phyloP scores from a whole-genome alignment of 1,140 invertebrate genomes.

The Rhagoletis pomonella region DNA sequence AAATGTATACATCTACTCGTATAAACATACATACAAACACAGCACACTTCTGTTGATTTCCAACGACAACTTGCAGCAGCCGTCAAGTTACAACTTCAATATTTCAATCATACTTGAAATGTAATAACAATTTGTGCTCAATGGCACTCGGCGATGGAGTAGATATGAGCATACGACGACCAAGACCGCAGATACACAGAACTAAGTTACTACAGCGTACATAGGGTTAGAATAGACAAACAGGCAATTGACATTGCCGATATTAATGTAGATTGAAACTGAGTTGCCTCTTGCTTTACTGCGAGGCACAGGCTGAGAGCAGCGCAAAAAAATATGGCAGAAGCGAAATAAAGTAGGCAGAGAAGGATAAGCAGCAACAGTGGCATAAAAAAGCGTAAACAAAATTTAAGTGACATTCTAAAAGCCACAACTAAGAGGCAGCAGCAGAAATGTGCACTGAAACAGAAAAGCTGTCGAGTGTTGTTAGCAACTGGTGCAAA shows the following conservation, averaged over 20 bases:
- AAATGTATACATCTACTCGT: not conserved
- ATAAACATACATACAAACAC: not conserved
- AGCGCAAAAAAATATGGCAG: not conserved
- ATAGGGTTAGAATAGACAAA: conserved; percentile 51
- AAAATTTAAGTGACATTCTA: not conserved
- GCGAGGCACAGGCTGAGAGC: not conserved
- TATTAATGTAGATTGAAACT: conserved; percentile 57
- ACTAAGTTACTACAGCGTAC: not conserved
- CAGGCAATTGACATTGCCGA: conserved; percentile 10
- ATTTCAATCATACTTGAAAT: conserved; percentile 72
- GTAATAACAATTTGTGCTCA: conserved; percentile 73
- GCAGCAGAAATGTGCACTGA: not conserved
- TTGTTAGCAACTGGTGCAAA: no score
- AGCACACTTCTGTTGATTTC: conserved; percentile 27
- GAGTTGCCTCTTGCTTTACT: not conserved
- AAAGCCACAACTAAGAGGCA: not conserved
- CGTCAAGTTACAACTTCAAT: conserved; percentile 25
- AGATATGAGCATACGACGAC: conserved; percentile 18
- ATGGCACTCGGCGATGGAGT: conserved; percentile 67
- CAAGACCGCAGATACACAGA: not conserved
- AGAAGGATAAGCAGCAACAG: not conserved
- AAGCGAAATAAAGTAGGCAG: not conserved
- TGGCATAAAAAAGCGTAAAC: not conserved
- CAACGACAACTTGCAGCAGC: conserved; percentile 21
- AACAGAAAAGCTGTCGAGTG: not conserved